Evolutionary conservation across 2,797 vertebrate genomes (phyloP).

Genomic region (Sebastes flavidus): DNA sequence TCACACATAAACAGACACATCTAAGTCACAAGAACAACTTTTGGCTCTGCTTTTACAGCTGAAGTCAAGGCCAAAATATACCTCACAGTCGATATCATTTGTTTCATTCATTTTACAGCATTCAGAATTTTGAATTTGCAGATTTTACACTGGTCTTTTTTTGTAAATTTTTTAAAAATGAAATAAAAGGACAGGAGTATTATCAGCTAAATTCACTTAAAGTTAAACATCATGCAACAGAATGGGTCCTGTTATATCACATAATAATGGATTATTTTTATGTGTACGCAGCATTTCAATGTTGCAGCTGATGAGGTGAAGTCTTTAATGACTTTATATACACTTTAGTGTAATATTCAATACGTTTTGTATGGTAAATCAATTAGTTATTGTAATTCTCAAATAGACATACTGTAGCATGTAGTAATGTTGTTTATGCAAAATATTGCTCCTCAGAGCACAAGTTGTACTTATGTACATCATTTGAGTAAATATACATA

Average conservation of each 20-base stretch:
- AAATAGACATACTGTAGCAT: neutral
- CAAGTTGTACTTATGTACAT: neutral
- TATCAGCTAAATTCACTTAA: neutral
- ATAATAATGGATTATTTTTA: neutral
- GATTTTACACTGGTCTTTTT: neutral
- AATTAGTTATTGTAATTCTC: neutral
- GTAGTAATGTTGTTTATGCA: neutral
- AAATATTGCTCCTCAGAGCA: neutral
- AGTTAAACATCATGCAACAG: neutral
- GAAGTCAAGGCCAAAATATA: neutral
- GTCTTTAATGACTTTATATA: neutral
- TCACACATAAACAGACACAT: slow-evolving; percentile 4
- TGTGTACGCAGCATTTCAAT: neutral
- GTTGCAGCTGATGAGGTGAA: neutral
- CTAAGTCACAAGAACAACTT: neutral
- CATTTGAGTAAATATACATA: neutral
- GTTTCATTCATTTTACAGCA: neutral
- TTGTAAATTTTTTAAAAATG: neutral
- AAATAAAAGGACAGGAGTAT: neutral
- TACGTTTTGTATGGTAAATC: no score
- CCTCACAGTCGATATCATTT: neutral
- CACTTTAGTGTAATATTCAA: neutral
- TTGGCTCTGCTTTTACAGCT: neutral
- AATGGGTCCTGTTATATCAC: neutral
- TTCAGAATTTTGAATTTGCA: neutral